These are phyloP conservation scores for Phenganax subtilis DNA, from an alignment of 92 coral and sea anemone species.

Conservation along the genomic window DNA sequence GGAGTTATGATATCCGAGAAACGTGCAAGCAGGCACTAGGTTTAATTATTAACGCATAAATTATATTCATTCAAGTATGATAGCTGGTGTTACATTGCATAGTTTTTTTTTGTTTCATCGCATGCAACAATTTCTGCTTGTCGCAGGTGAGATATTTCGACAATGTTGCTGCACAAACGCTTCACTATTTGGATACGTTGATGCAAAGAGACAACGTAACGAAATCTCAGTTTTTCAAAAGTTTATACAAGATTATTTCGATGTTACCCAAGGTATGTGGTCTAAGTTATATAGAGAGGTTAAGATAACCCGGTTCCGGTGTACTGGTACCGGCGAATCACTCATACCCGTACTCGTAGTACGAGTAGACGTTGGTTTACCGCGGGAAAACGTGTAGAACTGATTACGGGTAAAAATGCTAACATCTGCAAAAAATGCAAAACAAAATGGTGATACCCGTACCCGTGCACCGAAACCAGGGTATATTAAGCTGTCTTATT, in stretches of 20 bases:
- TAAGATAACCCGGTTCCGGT: no score
- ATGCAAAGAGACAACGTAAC: slow-evolving; percentile 97
- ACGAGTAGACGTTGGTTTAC: no score
- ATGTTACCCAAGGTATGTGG: slow-evolving; percentile 83
- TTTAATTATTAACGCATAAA: no score
- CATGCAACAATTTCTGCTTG: not conserved
- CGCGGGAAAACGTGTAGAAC: no score
- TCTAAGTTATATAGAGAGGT: not conserved
- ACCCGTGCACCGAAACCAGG: no score
- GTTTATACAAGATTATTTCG: slow-evolving; percentile 89
- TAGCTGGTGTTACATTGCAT: not conserved
- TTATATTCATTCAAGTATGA: not conserved
- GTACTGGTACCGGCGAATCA: no score
- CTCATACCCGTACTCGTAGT: no score
- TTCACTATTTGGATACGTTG: slow-evolving; percentile 88
- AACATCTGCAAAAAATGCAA: no score
- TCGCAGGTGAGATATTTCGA: slow-evolving; percentile 83
- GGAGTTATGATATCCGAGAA: not conserved
- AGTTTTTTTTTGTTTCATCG: not conserved
- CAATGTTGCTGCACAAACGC: slow-evolving; percentile 93
- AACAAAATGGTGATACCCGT: no score
- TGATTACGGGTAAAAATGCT: no score
- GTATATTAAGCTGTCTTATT: no score
- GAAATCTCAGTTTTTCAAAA: slow-evolving; percentile 92
- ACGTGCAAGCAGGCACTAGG: not conserved